Percentiles rank a stretch among this genome's conserved stretches.
phyloP scores from a whole-genome alignment of 2,113 vertebrate species.

The Xenus cinereus region DNA sequence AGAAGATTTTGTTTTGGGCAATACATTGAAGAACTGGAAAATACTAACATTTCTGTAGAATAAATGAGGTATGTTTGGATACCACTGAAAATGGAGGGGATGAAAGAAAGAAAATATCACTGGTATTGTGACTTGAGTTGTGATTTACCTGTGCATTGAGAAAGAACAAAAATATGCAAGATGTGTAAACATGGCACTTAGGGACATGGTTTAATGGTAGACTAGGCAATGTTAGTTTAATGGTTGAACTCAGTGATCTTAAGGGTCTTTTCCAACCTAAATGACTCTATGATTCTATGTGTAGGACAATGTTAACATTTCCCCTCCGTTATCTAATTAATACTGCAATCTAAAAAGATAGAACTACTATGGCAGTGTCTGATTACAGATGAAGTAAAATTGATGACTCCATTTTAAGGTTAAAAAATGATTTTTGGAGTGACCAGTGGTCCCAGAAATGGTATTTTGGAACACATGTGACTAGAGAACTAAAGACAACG shows the following conservation, averaged over 20 bases:
- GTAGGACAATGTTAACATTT: slow-evolving; percentile 30
- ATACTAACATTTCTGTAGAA: not conserved
- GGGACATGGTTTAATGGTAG: not conserved
- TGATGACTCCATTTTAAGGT: not conserved
- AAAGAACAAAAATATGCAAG: not conserved
- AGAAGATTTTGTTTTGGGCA: not conserved
- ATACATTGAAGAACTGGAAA: not conserved
- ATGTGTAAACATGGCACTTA: not conserved
- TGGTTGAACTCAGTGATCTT: not conserved
- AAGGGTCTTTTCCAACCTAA: not conserved
- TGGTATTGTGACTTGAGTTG: not conserved
- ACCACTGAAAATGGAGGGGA: not conserved
- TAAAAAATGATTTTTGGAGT: not conserved
- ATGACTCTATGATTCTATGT: not conserved
- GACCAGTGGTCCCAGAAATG: not conserved
- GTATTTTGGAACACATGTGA: not conserved
- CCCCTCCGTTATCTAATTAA: not conserved
- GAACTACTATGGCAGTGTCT: not conserved
- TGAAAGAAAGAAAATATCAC: not conserved
- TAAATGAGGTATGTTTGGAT: not conserved
- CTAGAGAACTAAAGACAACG: not conserved
- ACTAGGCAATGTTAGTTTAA: not conserved
- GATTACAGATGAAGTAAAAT: not conserved
- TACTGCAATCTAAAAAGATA: not conserved
- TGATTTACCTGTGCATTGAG: not conserved